Base-by-base conservation (phyloP, 2,797 vertebrate genomes). In the Thripadectes ignobilis region DNA sequence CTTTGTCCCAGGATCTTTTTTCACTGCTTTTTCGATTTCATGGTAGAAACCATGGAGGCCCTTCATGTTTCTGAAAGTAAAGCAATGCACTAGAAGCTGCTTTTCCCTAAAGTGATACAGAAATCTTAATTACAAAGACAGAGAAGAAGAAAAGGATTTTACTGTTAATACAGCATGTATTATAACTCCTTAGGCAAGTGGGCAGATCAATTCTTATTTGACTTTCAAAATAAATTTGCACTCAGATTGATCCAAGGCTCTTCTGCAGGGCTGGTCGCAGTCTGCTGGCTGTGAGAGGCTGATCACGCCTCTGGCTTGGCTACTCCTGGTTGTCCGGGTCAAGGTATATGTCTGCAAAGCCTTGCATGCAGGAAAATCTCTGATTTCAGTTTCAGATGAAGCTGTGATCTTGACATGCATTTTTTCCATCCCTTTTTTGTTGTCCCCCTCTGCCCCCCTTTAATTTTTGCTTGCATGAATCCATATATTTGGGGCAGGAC, bases 121-220 rank as follows among this genome's bases (percentile, higher is more conserved):
- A 92, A 83, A 91, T 61, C 45, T 84, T 95, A 87, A 72, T 95
- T 80, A 41, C 30, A 67, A 85, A 87, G 65, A 43, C 39, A 0
- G 2, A 92, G 38, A 52, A 92, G 48, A 82, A 67, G 71, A 71
- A 73, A 79, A 94, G 27, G 32, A 52, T 91, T 69, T 79, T 75
- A 34, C 73, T 57, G 51, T 72, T 93, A 82, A 78, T 90, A 51
- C 29, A 73, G 32, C 5, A 1, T 38, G 22, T 65, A 15, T 91
- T 95, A 74, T 62, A 16, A 17, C 39, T 94, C 58, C 4, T 9
- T 61, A 61, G 63, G 48, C 80, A 82, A 88, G 67, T 0, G 2
- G 61, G 34, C 88, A 67, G 62, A 82, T 94, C 92, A 86, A 4
- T 93, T 86, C 34, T 76, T 92, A 69, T 29, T 74, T 59, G 80